Evolutionary conservation across 2,797 vertebrate genomes (phyloP), one percentile per base, ranked within the genome.

Genomic region (Nyctalus aviator): DNA sequence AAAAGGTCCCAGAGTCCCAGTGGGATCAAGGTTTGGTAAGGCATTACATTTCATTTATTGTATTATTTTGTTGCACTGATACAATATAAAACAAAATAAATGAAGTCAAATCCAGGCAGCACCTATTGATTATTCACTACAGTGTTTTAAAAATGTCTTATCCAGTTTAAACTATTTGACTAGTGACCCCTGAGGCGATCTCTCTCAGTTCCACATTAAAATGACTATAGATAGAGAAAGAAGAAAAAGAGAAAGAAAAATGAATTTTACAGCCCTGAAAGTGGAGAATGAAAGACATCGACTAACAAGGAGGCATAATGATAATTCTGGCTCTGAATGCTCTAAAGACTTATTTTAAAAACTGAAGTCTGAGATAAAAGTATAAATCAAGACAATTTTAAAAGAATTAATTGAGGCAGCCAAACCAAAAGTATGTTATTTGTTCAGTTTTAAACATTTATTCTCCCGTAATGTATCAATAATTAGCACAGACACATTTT

Each of bases 401-500:
- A 88, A 88, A 91, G 95, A 85, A 94, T 93, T 79, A 95, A 85
- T 32, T 0, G 1, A 88, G 20, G 66, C 73, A 10, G 91, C 66
- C 30, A 93, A 93, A 93, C 93, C 78, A 97, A 94, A 97, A 85
- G n/a, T 48, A 53, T 94, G 41, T 50, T 90, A 85, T 93, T 91
- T 95, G 77, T 69, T 90, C 14, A 3, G 30, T 84, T 94, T 94
- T 88, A 82, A 95, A 94, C 35, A 41, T 41, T 88, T 68, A 64
- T 17, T 88, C n/a, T 90, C 84, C 62, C 48, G 18, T 71, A n/a
- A 53, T 93, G 35, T 55, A 72, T 92, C 77, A 94, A 94, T 93
- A 97, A 96, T 94, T 91, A 95, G 94, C 35, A 87, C 3, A 92
- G 55, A 84, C 48, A 85, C 8, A 73, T 69, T 93, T 95, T 89